Percentiles rank a stretch among this genome's conserved stretches.
phyloP scores from a whole-genome alignment of 2,888 invertebrate genomes.

The Lasioglossum marginatum region DNA sequence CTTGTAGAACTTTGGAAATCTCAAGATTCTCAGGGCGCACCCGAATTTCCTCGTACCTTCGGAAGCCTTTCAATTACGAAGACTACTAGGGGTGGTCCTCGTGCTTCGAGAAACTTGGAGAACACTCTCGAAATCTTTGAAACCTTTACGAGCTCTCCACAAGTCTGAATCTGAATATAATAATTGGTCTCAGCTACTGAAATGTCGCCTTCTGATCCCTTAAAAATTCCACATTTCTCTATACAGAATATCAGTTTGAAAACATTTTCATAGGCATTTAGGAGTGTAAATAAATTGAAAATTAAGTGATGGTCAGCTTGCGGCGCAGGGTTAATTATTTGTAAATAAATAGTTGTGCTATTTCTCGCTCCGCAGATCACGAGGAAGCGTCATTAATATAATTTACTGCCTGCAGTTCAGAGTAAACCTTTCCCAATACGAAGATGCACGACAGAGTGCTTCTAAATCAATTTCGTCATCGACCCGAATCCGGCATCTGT shows the following conservation, averaged over 20 bases:
- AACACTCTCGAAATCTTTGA: neutral
- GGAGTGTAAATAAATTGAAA: neutral
- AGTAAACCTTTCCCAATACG: constrained; percentile 15
- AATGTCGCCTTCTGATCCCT: neutral
- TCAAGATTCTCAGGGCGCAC: neutral
- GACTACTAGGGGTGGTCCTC: neutral
- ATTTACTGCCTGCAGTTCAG: neutral
- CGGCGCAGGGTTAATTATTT: neutral
- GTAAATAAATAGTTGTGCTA: neutral
- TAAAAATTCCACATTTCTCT: too few relatives aligned
- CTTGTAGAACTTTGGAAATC: neutral
- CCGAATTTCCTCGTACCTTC: neutral
- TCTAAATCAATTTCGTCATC: constrained; percentile 62
- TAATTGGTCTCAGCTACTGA: neutral
- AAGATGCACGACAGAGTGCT: constrained; percentile 34
- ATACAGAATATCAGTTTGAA: too few relatives aligned
- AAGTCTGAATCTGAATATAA: neutral
- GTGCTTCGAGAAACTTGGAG: neutral
- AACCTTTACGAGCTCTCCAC: neutral
- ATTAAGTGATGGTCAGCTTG: neutral
- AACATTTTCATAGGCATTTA: neutral
- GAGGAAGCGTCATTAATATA: neutral
- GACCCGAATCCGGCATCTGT: constrained; percentile 18
- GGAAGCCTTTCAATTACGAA: neutral
- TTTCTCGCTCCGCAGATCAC: neutral